Base-by-base conservation (phyloP, 2,113 vertebrate genomes). In the Clarias magur region DNA sequence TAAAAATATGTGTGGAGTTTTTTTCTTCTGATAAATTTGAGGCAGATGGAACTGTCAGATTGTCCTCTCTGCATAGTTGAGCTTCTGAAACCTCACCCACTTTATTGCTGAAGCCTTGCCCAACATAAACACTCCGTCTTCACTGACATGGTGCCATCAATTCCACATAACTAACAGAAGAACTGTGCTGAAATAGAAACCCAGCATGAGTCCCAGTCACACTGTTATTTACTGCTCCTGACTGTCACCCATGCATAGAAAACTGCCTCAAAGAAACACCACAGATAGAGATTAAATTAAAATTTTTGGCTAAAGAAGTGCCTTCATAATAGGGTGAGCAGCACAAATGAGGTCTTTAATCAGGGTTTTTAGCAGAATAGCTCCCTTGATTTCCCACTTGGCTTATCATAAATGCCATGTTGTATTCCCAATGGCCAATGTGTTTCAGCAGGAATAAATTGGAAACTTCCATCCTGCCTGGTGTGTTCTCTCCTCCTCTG, bases 1-100 rank as follows among this genome's bases (percentile, higher is more conserved):
- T 30, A 23, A 57, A 81, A 85, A 62, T 85, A 68, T 67, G 79
- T 83, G 65, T 62, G 85, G 25, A 30, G 34, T 38, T 34, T 72
- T 72, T 54, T 56, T 88, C 60, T 86, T 54, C n/a, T 65, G 65
- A 78, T 57, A 85, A 82, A 54, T 76, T 65, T 38, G 78, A 90
- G 88, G 87, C 90, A 90, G 88, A 91, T 91, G 90, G 90, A 91
- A 83, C 89, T 91, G 90, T 91, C 90, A 88, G 87, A 83, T 87
- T 86, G 90, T 88, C 87, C 85, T 91, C 90, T 87, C 85, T 87
- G 88, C 88, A 85, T 84, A 91, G 80, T 73, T 91, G 88, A 89
- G 87, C 89, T 78, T 65, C 80, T 91, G 90, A 90, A 87, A 81
- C 87, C 83, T 89, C 88, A 80, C 84, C 85, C 73, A 88, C 83